Percentiles rank a stretch among this genome's conserved stretches.
Evolutionary conservation across 2,888 invertebrate species (phyloP).

Genomic region (Stenolophus ochropezus): DNA sequence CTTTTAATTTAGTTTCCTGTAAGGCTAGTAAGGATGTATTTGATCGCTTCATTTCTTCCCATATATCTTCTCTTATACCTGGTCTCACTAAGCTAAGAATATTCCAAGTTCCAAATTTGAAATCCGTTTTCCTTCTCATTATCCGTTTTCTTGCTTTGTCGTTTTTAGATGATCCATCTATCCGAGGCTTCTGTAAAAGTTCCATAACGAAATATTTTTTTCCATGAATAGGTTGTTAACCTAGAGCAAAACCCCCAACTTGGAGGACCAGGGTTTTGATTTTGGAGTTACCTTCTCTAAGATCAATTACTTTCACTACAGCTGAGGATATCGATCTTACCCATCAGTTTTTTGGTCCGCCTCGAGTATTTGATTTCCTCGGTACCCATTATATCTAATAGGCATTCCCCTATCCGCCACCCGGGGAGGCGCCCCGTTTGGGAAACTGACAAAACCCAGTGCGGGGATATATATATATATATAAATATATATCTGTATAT

Average conservation of each 20-base stretch:
- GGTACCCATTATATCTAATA: slow-evolving; percentile 60
- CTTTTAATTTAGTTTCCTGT: not conserved
- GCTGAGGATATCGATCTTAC: not conserved
- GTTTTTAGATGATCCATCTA: not conserved
- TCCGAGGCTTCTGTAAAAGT: not conserved
- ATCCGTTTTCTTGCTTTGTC: not conserved
- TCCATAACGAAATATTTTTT: not conserved
- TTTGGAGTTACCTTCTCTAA: not conserved
- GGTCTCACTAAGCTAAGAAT: too few species aligned
- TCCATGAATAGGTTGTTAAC: not conserved
- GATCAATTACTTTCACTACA: not conserved
- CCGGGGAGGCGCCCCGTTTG: slow-evolving; percentile 57
- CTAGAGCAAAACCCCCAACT: not conserved
- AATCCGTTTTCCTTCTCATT: too few species aligned
- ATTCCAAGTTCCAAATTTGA: too few species aligned
- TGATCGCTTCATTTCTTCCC: too few species aligned
- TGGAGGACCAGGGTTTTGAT: not conserved
- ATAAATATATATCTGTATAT: too few species aligned
- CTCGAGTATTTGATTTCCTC: slow-evolving; percentile 35
- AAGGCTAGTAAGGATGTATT: not conserved
- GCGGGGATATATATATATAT: too few species aligned
- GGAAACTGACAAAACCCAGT: slow-evolving; percentile 23
- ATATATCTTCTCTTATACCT: too few species aligned
- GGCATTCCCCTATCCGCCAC: slow-evolving; percentile 61
- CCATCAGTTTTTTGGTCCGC: slow-evolving; percentile 55